Conservation (phyloP, 2,797 vertebrate genomes). For the Caiman crocodilus region DNA sequence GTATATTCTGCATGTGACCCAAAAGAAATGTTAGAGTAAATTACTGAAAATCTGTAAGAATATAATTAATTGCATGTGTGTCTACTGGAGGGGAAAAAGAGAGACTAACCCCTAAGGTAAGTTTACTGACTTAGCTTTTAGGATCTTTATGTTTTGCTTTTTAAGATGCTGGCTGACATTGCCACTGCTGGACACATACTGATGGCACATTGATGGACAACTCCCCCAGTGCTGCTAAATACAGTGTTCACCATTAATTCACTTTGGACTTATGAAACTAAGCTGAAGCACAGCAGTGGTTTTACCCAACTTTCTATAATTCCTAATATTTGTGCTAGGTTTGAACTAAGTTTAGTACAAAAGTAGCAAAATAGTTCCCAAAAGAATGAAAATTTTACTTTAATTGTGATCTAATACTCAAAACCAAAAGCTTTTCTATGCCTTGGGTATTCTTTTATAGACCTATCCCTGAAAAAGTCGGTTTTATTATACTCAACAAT, state of each 20-base stretch:
- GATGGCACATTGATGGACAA: not conserved
- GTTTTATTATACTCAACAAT: not conserved
- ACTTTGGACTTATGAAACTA: not conserved
- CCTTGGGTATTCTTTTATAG: not conserved
- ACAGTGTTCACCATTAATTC: not conserved
- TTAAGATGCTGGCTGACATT: not conserved
- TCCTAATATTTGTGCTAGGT: not conserved
- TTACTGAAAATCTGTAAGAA: not conserved
- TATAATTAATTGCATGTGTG: fast-evolving
- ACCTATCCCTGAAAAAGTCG: not conserved
- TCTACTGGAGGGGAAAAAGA: not conserved
- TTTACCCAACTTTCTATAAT: not conserved
- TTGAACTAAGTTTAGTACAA: not conserved
- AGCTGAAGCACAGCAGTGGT: not conserved
- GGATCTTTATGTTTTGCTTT: not conserved
- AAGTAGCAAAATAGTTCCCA: not conserved
- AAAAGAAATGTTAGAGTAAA: not conserved
- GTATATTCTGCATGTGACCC: not conserved
- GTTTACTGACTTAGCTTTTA: not conserved
- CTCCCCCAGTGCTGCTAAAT: no score
- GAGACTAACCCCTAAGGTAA: not conserved
- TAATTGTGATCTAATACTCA: not conserved
- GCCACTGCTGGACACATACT: not conserved
- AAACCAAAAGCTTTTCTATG: fast-evolving
- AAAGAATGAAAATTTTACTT: not conserved